These are phyloP conservation scores for Mesitornis unicolor DNA, from an alignment of 2,113 vertebrate species.

Conservation along the genomic window DNA sequence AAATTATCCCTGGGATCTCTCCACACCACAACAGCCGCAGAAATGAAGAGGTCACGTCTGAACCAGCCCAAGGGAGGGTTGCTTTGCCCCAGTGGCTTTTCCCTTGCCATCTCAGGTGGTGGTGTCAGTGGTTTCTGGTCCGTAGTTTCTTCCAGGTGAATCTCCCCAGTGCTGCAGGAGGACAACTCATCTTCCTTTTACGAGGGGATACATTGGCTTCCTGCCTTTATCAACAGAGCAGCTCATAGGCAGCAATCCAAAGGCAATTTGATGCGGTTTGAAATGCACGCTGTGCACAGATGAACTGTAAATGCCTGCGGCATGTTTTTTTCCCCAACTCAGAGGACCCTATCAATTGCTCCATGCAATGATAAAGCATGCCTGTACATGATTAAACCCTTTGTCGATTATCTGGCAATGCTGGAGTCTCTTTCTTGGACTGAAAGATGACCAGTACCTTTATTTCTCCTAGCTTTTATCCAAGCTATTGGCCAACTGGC, in stretches of 20 bases:
- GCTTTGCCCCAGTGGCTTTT: neutral
- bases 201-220: neutral
- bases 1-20: neutral
- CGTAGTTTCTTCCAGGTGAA: neutral
- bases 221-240: conserved; percentile 31
- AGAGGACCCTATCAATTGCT: neutral
- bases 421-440: neutral
- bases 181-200: neutral
- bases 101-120: neutral
- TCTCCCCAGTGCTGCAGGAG: neutral
- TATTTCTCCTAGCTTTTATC: neutral
- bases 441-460: neutral
- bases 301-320: neutral
- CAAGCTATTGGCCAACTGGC: neutral
- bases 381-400: neutral
- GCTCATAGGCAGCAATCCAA: conserved; percentile 9
- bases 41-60: neutral
- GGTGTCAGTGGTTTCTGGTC: neutral
- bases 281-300: neutral
- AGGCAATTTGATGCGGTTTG: conserved; percentile 15
- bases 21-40: neutral
- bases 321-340: neutral
- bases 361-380: neutral
- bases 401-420: neutral
- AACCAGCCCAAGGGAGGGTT: neutral